phyloP scores from a whole-genome alignment of 2,888 invertebrate genomes.

The Cephus pulcher region DNA sequence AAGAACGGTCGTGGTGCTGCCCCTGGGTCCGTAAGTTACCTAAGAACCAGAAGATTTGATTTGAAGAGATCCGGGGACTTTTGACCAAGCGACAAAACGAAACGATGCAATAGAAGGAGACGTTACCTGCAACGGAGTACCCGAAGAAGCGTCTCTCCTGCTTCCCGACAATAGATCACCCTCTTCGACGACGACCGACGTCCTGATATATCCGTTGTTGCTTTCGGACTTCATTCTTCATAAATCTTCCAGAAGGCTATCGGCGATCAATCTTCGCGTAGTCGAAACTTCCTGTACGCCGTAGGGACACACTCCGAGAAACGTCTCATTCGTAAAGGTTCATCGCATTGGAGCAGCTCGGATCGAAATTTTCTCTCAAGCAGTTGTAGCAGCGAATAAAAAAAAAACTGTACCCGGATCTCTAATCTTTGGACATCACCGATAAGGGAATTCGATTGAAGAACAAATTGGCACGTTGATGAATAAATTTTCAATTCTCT shows the following conservation, averaged over 20 bases:
- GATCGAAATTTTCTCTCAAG: neutral
- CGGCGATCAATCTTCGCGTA: neutral
- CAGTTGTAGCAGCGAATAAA: neutral
- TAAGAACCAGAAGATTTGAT: slow-evolving; percentile 19
- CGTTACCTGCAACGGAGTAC: slow-evolving; percentile 52
- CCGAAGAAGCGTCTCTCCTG: slow-evolving; percentile 42
- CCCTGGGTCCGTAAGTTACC: slow-evolving; percentile 57
- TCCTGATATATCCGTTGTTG: slow-evolving; percentile 57
- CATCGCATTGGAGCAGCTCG: neutral
- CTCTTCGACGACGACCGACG: slow-evolving; percentile 49
- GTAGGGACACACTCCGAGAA: neutral
- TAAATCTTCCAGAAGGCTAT: neutral
- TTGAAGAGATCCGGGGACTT: neutral
- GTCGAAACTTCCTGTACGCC: neutral
- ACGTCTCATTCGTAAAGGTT: neutral
- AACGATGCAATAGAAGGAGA: neutral
- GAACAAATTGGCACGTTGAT: neutral
- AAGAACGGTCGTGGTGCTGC: slow-evolving; percentile 49
- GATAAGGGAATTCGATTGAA: neutral
- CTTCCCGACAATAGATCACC: slow-evolving; percentile 46
- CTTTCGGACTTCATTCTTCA: slow-evolving; percentile 50
- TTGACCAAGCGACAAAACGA: neutral
- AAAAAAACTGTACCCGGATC: neutral
- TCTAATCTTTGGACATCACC: neutral
- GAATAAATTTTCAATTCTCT: neutral